A percentile compares a stretch with the other conserved stretches of the same genome.
phyloP scores from a whole-genome alignment of 2,113 vertebrate genomes.

The Ceyx cyanopectus region DNA sequence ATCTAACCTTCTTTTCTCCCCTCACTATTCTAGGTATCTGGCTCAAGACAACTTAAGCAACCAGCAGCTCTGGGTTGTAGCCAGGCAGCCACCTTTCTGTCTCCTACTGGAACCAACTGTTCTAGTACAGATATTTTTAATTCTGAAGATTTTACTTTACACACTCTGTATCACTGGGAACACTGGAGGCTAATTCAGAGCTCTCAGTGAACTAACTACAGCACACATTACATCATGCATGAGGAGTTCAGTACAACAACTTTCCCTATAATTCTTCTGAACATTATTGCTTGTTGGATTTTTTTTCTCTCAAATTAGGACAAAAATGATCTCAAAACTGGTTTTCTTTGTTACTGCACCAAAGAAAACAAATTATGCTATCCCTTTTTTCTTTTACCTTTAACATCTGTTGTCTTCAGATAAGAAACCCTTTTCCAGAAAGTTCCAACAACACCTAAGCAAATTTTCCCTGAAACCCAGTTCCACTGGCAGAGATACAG shows the following conservation, averaged over 20 bases:
- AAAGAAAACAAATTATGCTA: not conserved
- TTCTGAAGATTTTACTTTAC: not conserved
- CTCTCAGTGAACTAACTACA: not conserved
- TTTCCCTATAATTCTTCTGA: not conserved
- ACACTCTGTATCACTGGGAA: not conserved
- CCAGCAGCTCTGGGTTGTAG: not conserved
- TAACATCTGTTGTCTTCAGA: not conserved
- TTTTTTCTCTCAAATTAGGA: not conserved
- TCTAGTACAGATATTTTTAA: not conserved
- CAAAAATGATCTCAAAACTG: not conserved
- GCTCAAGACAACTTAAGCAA: not conserved
- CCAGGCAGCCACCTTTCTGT: not conserved
- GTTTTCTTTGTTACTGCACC: not conserved
- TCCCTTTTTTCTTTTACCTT: not conserved
- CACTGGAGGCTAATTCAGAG: not conserved
- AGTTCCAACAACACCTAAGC: not conserved
- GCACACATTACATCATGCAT: accelerated
- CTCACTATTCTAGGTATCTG: not conserved
- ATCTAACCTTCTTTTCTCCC: not conserved
- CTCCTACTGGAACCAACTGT: not conserved
- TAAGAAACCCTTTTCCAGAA: not conserved
- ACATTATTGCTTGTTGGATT: not conserved
- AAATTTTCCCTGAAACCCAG: not conserved
- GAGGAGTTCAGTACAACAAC: not conserved
- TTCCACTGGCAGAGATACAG: not conserved